Evolutionary conservation across 1,140 invertebrate genomes (phyloP).

Genomic region (Parasteatoda tepidariorum): DNA sequence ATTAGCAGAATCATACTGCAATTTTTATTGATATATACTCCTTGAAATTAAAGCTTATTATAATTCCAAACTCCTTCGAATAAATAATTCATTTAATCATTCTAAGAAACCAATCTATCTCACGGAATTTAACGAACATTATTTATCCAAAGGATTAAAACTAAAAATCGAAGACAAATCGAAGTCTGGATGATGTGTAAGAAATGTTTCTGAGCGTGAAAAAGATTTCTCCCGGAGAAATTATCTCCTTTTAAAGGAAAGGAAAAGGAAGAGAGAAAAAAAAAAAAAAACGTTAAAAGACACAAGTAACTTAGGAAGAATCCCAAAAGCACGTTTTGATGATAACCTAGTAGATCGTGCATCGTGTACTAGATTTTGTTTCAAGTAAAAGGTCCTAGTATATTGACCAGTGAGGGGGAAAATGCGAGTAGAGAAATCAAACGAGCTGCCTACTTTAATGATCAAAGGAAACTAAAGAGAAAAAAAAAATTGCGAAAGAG

Average conservation of each 20-base stretch:
- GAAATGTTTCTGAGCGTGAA: slow-evolving; percentile 13
- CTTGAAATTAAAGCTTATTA: no score
- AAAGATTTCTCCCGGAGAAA: slow-evolving; percentile 38
- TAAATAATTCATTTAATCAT: neutral
- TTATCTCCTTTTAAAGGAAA: slow-evolving; percentile 14
- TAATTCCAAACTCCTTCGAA: no score
- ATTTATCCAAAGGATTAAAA: neutral
- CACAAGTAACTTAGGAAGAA: slow-evolving; percentile 24
- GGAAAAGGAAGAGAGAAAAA: neutral
- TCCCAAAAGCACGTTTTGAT: slow-evolving; percentile 46
- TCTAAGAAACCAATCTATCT: neutral
- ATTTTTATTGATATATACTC: no score
- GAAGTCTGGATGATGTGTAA: neutral
- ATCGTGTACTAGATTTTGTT: slow-evolving; percentile 56
- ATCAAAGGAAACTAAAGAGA: slow-evolving; percentile 39
- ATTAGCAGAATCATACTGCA: no score
- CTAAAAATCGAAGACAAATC: neutral
- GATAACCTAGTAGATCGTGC: slow-evolving; percentile 50
- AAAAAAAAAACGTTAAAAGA: slow-evolving; percentile 42
- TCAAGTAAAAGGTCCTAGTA: slow-evolving; percentile 38
- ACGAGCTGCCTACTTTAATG: slow-evolving; percentile 50
- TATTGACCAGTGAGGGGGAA: slow-evolving; percentile 44
- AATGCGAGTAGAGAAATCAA: slow-evolving; percentile 45
- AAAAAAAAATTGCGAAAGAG: slow-evolving; percentile 21
- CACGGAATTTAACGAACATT: neutral